Percentiles rank a stretch among this genome's conserved stretches.
These are phyloP conservation scores for Aradus depressus DNA, from an alignment of 2,888 invertebrate genomes.

Conservation along the genomic window DNA sequence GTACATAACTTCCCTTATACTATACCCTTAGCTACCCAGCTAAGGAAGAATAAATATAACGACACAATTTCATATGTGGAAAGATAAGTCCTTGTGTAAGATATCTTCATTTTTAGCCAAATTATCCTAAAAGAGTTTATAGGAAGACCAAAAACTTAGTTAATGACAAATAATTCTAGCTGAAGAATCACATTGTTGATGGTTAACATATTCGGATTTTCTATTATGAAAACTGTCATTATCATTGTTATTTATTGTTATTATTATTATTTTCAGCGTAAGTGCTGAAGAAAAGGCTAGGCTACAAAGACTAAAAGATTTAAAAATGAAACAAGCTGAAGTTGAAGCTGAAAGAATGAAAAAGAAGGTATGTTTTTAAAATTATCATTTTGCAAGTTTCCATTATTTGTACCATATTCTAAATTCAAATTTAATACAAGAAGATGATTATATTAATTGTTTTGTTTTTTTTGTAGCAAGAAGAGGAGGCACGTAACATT, in stretches of 20 bases:
- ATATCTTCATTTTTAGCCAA: too few species aligned
- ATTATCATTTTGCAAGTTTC: neutral
- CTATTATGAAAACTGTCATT: neutral
- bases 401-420: too few species aligned
- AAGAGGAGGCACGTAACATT: constrained; percentile 24
- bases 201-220: neutral
- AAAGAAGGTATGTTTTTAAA: constrained; percentile 32
- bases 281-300: constrained; percentile 39
- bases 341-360: constrained; percentile 42
- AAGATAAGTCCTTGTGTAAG: too few species aligned
- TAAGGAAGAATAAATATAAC: too few species aligned
- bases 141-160: too few species aligned
- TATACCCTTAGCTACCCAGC: too few species aligned
- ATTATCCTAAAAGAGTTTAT: too few species aligned
- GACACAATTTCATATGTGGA: too few species aligned
- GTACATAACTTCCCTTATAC: too few species aligned
- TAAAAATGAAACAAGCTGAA: constrained; percentile 43
- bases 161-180: too few species aligned
- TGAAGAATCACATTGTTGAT: too few species aligned
- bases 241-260: neutral
- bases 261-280: constrained; percentile 24
- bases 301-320: constrained; percentile 44
- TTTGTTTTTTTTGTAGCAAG: constrained; percentile 19
- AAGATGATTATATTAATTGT: neutral
- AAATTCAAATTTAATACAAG: too few species aligned